Conservation (phyloP, 1,140 invertebrate species). For the Polypedilum pembai region DNA sequence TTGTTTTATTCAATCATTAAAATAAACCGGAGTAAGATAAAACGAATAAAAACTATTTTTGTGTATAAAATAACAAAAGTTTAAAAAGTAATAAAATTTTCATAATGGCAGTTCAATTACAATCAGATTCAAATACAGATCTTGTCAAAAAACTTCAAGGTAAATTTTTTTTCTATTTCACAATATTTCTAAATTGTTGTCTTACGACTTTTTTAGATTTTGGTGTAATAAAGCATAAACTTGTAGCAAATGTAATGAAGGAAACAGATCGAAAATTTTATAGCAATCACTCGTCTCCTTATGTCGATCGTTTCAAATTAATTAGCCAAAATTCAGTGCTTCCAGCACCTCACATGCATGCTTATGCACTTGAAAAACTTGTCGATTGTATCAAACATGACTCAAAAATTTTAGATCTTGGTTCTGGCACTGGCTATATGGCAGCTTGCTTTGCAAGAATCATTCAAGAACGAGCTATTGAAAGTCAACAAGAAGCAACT, state of each 20-base stretch:
- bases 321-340: constrained; percentile 90
- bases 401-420: constrained; percentile 81
- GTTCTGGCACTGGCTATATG: constrained; percentile 90
- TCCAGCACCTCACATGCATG: constrained; percentile 98
- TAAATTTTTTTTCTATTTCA: constrained; percentile 42
- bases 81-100: too few species aligned
- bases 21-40: too few species aligned
- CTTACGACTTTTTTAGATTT: constrained; percentile 56
- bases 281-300: constrained; percentile 58
- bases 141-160: constrained; percentile 73
- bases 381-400: constrained; percentile 60
- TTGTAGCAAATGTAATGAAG: constrained; percentile 77
- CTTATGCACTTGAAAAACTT: constrained; percentile 86
- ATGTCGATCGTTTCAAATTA: constrained; percentile 81
- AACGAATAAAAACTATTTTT: too few species aligned
- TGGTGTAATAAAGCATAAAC: constrained; percentile 70
- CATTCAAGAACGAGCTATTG: constrained; percentile 39
- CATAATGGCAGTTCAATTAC: constrained; percentile 47
- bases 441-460: constrained; percentile 72
- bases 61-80: too few species aligned
- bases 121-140: constrained; percentile 74
- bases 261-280: constrained; percentile 79
- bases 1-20: too few species aligned
- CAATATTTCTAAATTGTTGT: constrained; percentile 14
- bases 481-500: constrained; percentile 40